These are phyloP conservation scores for Epicauta chinensis DNA, from an alignment of 1,140 invertebrate genomes.

Conservation along the genomic window DNA sequence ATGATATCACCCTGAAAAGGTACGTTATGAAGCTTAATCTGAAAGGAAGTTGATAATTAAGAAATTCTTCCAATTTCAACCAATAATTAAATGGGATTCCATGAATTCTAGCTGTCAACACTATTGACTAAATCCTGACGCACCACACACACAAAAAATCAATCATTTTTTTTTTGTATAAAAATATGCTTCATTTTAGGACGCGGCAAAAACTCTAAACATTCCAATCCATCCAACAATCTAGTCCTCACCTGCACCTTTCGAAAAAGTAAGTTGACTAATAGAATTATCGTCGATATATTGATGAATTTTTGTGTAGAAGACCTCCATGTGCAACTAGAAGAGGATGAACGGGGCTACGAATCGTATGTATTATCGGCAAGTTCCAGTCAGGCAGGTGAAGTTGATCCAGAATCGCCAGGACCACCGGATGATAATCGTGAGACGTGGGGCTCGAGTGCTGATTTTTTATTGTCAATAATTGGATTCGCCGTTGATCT, in stretches of 20 bases:
- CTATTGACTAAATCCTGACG: constrained; percentile 9
- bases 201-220: constrained; percentile 25
- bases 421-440: constrained; percentile 51
- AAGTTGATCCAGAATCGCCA: constrained; percentile 35
- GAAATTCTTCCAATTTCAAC: constrained; percentile 26
- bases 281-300: background rate
- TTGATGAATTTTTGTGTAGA: constrained; percentile 25
- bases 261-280: constrained; percentile 38
- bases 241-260: constrained; percentile 33
- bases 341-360: constrained; percentile 38
- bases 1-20: constrained; percentile 21
- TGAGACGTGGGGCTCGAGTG: constrained; percentile 83
- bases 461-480: constrained; percentile 87
- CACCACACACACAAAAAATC: background rate
- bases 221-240: constrained; percentile 28
- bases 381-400: constrained; percentile 37
- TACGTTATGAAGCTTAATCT: constrained; percentile 7
- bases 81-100: constrained; percentile 25
- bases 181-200: constrained; percentile 28
- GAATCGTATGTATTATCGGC: constrained; percentile 39
- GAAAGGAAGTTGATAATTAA: constrained; percentile 28
- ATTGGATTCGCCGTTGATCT: constrained; percentile 89
- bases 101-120: constrained; percentile 17
- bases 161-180: background rate
- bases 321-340: constrained; percentile 41